A percentile compares a stretch with the other conserved stretches of the same genome.
phyloP scores from a whole-genome alignment of 2,797 vertebrate species.

The Meda fulgida region DNA sequence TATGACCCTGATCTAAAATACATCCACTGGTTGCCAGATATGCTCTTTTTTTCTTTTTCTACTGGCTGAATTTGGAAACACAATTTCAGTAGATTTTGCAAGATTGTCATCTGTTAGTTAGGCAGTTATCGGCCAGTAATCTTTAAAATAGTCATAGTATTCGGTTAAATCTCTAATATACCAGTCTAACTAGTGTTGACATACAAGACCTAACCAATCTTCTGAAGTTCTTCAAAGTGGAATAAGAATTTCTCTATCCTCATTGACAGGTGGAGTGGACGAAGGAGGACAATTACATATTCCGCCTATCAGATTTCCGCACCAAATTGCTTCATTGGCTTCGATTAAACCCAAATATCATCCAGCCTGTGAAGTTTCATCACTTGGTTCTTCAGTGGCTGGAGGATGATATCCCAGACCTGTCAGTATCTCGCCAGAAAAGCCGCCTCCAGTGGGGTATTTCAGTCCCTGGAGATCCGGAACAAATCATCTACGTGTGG shows the following conservation, averaged over 20 bases:
- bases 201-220: neutral
- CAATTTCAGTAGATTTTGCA: too few relatives aligned
- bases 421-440: constrained; percentile 91
- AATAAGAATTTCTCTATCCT: neutral
- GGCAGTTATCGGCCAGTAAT: too few relatives aligned
- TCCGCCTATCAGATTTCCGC: constrained; percentile 85
- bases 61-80: too few relatives aligned
- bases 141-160: too few relatives aligned
- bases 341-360: constrained; percentile 70
- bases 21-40: too few relatives aligned
- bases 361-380: constrained; percentile 85
- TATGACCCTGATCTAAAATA: too few relatives aligned
- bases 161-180: too few relatives aligned
- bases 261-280: constrained; percentile 89
- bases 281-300: constrained; percentile 96
- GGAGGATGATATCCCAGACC: constrained; percentile 87
- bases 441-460: constrained; percentile 93
- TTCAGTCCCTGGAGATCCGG: constrained; percentile 85
- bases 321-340: constrained; percentile 84
- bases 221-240: neutral
- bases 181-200: too few relatives aligned
- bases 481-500: constrained; percentile 95
- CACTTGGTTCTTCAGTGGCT: constrained; percentile 82
- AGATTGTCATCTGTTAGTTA: too few relatives aligned
- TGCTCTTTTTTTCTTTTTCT: too few relatives aligned